Conservation (phyloP, 2,888 invertebrate genomes). For the Spisula solida region DNA sequence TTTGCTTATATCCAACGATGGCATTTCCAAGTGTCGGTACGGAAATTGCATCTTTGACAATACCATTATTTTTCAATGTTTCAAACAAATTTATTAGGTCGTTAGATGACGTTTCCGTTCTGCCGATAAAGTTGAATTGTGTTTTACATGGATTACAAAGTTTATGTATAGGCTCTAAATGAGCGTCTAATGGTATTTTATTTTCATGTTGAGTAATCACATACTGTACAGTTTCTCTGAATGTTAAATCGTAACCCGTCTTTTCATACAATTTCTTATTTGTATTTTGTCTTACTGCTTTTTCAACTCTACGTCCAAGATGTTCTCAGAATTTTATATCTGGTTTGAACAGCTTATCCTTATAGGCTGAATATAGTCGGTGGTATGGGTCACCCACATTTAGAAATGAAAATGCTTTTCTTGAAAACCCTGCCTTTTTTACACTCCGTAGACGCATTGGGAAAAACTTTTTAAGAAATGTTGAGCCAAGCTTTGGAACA, state of each 20-base stretch:
- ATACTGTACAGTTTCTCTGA: neutral
- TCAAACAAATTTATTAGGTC: neutral
- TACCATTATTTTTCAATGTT: neutral
- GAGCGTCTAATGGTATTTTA: neutral
- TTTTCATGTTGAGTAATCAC: neutral
- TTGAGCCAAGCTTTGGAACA: neutral
- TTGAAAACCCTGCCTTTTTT: no score
- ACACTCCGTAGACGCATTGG: neutral
- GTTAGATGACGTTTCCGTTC: neutral
- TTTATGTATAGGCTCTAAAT: neutral
- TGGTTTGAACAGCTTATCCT: neutral
- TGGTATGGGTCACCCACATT: neutral
- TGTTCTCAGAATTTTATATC: neutral
- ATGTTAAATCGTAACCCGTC: neutral
- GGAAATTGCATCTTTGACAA: neutral
- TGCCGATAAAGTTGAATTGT: neutral
- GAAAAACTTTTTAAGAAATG: neutral
- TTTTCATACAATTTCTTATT: no score
- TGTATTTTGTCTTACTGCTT: neutral
- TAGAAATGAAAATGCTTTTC: neutral
- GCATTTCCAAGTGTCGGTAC: neutral
- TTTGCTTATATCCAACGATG: neutral
- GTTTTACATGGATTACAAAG: neutral
- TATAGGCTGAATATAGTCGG: neutral
- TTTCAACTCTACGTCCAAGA: neutral